Conservation (phyloP, 2,888 invertebrate genomes). For the Pyralis farinalis region DNA sequence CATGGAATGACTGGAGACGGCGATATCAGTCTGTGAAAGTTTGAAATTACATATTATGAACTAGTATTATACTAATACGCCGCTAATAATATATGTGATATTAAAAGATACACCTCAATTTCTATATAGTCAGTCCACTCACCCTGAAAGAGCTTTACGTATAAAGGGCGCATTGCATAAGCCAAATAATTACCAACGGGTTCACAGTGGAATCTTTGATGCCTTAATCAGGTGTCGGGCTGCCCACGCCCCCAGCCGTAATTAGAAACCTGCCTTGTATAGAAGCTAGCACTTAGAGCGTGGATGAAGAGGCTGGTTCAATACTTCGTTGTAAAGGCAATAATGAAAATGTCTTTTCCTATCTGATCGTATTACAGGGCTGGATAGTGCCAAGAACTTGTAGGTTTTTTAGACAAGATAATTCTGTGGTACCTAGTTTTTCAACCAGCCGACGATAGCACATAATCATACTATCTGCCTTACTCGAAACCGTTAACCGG, state of each 20-base stretch:
- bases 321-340: neutral
- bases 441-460: too few relatives aligned
- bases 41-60: too few relatives aligned
- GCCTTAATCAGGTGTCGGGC: constrained; percentile 62
- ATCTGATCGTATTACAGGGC: too few relatives aligned
- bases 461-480: too few relatives aligned
- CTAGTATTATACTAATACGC: neutral
- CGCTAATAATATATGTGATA: neutral
- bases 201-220: constrained; percentile 54
- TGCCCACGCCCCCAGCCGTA: constrained; percentile 53
- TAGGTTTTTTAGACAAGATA: too few relatives aligned
- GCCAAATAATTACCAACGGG: constrained; percentile 57
- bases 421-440: too few relatives aligned
- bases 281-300: constrained; percentile 9
- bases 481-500: too few relatives aligned
- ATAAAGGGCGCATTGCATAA: constrained; percentile 31
- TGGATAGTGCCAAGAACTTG: too few relatives aligned
- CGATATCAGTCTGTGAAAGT: too few relatives aligned
- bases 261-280: constrained; percentile 61
- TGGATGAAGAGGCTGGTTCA: neutral
- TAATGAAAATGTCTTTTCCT: neutral
- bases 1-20: too few relatives aligned
- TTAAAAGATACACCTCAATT: constrained; percentile 9
- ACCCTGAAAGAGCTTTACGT: constrained; percentile 23
- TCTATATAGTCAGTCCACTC: constrained; percentile 17